Conservation (phyloP, 2,888 invertebrate genomes). For the Macaria liturata region DNA sequence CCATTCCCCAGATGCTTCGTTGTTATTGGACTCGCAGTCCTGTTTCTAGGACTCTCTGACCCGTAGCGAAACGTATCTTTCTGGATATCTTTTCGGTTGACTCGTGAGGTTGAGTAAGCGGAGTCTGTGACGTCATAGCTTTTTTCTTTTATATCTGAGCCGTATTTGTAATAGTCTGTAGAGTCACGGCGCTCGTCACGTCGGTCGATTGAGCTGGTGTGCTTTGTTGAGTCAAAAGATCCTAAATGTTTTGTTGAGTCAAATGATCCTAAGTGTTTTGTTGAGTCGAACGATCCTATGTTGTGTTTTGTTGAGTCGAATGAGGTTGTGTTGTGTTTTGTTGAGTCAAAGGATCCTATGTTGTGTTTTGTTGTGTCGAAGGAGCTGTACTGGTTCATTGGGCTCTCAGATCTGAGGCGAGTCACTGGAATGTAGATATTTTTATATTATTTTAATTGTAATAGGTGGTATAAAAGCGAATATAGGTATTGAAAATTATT, state of each 20-base stretch:
- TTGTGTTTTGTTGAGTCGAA: constrained; percentile 69
- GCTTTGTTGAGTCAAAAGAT: too few relatives aligned
- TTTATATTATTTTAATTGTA: too few relatives aligned
- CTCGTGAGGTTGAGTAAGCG: constrained; percentile 67
- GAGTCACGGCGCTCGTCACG: constrained; percentile 72
- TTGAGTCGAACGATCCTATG: not conserved
- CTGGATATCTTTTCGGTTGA: constrained; percentile 63
- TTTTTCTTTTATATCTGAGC: constrained; percentile 69
- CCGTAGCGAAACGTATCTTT: constrained; percentile 65
- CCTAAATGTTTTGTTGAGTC: constrained; percentile 61
- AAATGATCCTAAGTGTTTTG: constrained; percentile 41
- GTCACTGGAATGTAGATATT: constrained; percentile 59
- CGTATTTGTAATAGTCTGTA: constrained; percentile 71
- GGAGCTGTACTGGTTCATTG: constrained; percentile 68
- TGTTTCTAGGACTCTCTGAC: constrained; percentile 72
- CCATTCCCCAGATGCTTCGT: constrained; percentile 80
- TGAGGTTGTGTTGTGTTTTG: constrained; percentile 55
- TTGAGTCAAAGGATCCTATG: constrained; percentile 56
- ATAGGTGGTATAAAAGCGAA: too few relatives aligned
- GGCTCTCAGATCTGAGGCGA: constrained; percentile 75
- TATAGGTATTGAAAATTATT: too few relatives aligned
- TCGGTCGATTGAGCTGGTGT: constrained; percentile 67
- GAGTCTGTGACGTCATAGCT: constrained; percentile 75
- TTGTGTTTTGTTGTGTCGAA: constrained; percentile 69
- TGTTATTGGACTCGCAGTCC: constrained; percentile 78